Evolutionary conservation across 2,888 invertebrate genomes (phyloP).

Genomic region (Cataglyphis albicans): DNA sequence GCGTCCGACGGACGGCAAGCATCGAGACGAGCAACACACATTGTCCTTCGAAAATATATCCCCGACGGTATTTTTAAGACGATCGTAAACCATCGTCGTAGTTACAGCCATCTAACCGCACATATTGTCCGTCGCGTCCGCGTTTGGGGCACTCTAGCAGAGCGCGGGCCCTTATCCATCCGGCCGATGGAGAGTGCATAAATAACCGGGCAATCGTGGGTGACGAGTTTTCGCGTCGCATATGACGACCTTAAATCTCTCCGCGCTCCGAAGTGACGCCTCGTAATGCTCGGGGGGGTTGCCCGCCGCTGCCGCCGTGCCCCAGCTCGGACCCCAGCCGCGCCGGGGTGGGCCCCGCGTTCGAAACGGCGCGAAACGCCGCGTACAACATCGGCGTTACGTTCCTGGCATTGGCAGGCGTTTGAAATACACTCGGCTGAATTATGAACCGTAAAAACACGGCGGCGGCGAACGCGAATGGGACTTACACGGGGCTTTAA

Average conservation of each 20-base stretch:
- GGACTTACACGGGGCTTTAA: constrained; percentile 78
- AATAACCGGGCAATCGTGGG: constrained; percentile 78
- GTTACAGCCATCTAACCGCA: constrained; percentile 68
- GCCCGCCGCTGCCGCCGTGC: constrained; percentile 10
- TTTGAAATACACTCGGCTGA: constrained; percentile 85
- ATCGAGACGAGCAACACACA: constrained; percentile 40
- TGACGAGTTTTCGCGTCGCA: constrained; percentile 81
- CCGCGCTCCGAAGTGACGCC: constrained; percentile 76
- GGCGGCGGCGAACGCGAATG: constrained; percentile 63
- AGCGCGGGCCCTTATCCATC: constrained; percentile 40
- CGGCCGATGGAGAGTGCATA: constrained; percentile 70
- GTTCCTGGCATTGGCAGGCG: constrained; percentile 83
- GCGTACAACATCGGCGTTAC: constrained; percentile 71
- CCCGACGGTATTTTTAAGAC: constrained; percentile 49
- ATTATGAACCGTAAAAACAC: constrained; percentile 86
- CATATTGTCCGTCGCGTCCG: constrained; percentile 58
- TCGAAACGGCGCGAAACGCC: constrained; percentile 51
- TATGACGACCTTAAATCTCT: constrained; percentile 80
- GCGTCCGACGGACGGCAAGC: constrained; percentile 21
- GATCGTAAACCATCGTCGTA: constrained; percentile 67
- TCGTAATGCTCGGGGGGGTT: constrained; percentile 75
- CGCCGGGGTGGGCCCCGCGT: constrained; percentile 35
- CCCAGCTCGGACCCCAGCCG: constrained; percentile 34
- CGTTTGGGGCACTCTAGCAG: constrained; percentile 24
- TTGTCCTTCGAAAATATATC: constrained; percentile 53